phyloP scores from a whole-genome alignment of 2,797 vertebrate species.

The Rallus crepitans region DNA sequence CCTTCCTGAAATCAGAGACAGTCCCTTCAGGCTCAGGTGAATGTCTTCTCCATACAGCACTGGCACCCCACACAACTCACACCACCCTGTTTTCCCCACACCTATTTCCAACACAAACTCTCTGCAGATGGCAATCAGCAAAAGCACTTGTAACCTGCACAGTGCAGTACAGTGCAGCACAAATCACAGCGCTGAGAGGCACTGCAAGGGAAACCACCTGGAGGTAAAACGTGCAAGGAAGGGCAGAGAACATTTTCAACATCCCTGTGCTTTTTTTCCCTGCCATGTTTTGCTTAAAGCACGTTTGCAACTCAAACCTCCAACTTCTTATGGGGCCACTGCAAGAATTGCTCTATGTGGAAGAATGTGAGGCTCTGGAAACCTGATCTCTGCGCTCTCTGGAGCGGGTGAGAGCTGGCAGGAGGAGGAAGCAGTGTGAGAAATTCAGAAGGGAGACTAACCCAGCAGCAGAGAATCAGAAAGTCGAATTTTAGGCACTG shows the following conservation, averaged over 20 bases:
- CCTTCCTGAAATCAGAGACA: not conserved
- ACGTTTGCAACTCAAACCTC: not conserved
- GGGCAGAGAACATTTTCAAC: not conserved
- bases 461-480: not conserved
- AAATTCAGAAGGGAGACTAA: not conserved
- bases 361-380: not conserved
- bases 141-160: not conserved
- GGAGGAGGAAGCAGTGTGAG: not conserved
- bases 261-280: not conserved
- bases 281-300: not conserved
- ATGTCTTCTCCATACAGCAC: not conserved
- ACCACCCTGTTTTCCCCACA: rapidly evolving
- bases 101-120: not conserved
- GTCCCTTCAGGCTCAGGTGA: not conserved
- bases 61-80: not conserved
- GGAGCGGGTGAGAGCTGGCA: rapidly evolving
- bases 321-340: not conserved
- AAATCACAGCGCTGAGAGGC: not conserved
- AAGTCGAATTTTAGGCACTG: not conserved
- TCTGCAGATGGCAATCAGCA: not conserved
- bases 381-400: not conserved
- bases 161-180: too few relatives aligned
- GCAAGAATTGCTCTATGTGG: not conserved
- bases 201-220: not conserved
- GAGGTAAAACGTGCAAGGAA: rapidly evolving